phyloP scores from a whole-genome alignment of 2,888 invertebrate species.

The Pollenia griseotomentosa region DNA sequence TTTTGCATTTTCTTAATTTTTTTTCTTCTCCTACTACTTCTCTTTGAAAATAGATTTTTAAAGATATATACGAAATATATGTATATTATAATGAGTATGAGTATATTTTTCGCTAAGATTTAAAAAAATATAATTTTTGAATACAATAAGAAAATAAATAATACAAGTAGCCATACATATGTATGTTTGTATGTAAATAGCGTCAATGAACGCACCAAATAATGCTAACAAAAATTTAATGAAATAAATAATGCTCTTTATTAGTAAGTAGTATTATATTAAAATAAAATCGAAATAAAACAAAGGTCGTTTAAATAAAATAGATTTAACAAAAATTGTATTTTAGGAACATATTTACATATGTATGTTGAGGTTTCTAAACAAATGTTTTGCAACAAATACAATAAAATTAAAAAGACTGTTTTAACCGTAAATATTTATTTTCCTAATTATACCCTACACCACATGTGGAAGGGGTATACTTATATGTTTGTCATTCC shows the following conservation, averaged over 20 bases:
- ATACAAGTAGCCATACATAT: neutral
- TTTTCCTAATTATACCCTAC: no score
- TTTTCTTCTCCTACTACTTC: slow-evolving; percentile 4
- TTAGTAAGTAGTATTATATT: neutral
- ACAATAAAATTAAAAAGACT: no score
- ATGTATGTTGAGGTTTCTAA: neutral
- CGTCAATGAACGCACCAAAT: slow-evolving; percentile 48
- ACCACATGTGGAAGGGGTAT: no score
- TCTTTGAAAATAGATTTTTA: slow-evolving; percentile 20
- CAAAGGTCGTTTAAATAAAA: slow-evolving; percentile 19
- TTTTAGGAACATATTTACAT: neutral
- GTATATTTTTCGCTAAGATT: neutral
- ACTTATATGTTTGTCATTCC: no score
- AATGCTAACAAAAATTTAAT: slow-evolving; percentile 37
- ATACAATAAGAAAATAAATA: neutral
- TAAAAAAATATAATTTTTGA: neutral
- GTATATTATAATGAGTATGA: slow-evolving; percentile 12
- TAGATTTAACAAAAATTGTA: slow-evolving; percentile 1
- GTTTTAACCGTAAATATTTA: no score
- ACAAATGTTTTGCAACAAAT: no score
- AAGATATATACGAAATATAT: slow-evolving; percentile 23
- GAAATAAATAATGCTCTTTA: slow-evolving; percentile 26
- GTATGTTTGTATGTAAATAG: slow-evolving; percentile 23
- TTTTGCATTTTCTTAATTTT: slow-evolving; percentile 7
- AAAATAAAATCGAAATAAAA: slow-evolving; percentile 30